A percentile compares a stretch with the other conserved stretches of the same genome.
phyloP scores from a whole-genome alignment of 2,888 invertebrate genomes.

The Pachycephus smyrnensis region DNA sequence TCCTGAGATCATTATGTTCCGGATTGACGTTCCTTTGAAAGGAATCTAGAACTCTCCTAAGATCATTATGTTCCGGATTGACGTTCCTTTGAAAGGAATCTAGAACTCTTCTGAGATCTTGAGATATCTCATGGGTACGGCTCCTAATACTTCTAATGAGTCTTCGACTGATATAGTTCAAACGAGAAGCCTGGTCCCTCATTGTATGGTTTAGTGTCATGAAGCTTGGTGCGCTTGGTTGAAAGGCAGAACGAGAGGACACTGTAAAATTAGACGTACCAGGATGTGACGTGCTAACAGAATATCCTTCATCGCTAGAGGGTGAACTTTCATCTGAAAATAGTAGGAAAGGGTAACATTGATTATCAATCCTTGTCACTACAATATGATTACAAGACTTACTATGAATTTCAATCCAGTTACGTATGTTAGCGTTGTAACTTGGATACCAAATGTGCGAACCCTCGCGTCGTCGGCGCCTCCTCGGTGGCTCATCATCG shows the following conservation, averaged over 20 bases:
- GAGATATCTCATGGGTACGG: slow-evolving; percentile 22
- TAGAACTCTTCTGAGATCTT: slow-evolving; percentile 25
- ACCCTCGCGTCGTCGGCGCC: slow-evolving; percentile 32
- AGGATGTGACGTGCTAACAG: slow-evolving; percentile 29
- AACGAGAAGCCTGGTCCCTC: not conserved
- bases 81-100: slow-evolving; percentile 30
- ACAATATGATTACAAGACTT: not conserved
- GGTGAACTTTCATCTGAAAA: slow-evolving; percentile 19
- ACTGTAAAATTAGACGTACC: slow-evolving; percentile 50
- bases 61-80: slow-evolving; percentile 17
- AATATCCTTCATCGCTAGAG: slow-evolving; percentile 48
- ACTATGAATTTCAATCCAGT: slow-evolving; percentile 28
- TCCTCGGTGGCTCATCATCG: slow-evolving; percentile 33
- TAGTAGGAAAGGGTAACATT: not conserved
- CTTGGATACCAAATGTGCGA: slow-evolving; percentile 17
- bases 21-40: slow-evolving; percentile 30
- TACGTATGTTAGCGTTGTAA: slow-evolving; percentile 25
- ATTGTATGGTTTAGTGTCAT: not conserved
- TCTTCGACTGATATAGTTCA: not conserved
- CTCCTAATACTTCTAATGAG: not conserved
- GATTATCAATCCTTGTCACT: not conserved
- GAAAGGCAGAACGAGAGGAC: slow-evolving; percentile 60
- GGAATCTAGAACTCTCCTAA: slow-evolving; percentile 16
- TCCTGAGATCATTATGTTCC: too few relatives aligned
- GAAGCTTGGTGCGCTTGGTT: slow-evolving; percentile 49